phyloP scores from a whole-genome alignment of 2,797 vertebrate genomes.

The Sebastes paucispinis region DNA sequence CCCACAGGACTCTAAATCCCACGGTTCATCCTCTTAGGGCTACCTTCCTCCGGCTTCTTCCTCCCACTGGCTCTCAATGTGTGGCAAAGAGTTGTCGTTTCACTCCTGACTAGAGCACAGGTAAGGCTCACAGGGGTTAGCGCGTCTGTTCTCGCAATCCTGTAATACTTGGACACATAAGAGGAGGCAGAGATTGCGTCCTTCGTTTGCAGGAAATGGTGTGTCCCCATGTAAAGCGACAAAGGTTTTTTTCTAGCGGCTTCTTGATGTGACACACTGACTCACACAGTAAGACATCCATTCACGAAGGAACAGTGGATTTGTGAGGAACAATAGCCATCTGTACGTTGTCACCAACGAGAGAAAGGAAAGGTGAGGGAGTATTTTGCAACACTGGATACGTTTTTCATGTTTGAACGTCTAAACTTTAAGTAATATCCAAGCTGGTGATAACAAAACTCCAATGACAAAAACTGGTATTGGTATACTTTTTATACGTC shows the following conservation, averaged over 20 bases:
- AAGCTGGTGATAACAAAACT: too few species aligned
- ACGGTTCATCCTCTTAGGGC: conserved; percentile 77
- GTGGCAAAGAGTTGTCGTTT: conserved; percentile 72
- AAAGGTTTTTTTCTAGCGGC: conserved; percentile 20
- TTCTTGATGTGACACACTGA: conserved; percentile 36
- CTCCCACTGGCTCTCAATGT: conserved; percentile 73
- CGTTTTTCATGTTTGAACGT: conserved; percentile 1
- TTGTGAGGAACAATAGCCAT: neutral
- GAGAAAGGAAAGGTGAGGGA: neutral
- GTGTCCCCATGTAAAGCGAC: conserved; percentile 56
- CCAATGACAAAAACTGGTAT: too few species aligned
- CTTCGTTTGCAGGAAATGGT: conserved; percentile 57
- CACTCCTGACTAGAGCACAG: conserved; percentile 68
- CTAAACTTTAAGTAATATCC: neutral
- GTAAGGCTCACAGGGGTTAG: conserved; percentile 68
- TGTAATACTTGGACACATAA: conserved; percentile 57
- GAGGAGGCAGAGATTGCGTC: conserved; percentile 42
- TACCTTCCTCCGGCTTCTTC: conserved; percentile 55
- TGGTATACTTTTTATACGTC: neutral
- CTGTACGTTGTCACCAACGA: conserved; percentile 4
- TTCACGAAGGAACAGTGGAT: conserved; percentile 20
- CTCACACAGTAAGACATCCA: conserved; percentile 10
- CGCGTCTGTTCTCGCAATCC: conserved; percentile 60
- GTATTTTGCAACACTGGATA: neutral
- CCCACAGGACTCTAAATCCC: conserved; percentile 80